Percentiles rank a stretch among this genome's conserved stretches.
phyloP scores from a whole-genome alignment of 2,888 invertebrate species.

The Lumbricus terrestris region DNA sequence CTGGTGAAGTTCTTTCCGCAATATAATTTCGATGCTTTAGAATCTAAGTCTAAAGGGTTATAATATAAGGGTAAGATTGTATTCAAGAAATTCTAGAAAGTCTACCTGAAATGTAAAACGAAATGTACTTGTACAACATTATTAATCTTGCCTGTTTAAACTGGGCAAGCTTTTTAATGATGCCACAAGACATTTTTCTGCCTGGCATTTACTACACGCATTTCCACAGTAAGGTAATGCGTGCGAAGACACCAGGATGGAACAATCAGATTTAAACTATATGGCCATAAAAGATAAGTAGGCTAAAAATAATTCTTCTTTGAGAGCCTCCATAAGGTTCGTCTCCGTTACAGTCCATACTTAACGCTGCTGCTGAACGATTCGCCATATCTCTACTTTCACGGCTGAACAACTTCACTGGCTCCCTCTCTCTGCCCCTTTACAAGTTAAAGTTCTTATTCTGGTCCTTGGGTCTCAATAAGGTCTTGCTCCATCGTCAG shows the following conservation, averaged over 20 bases:
- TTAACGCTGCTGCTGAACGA: too few relatives aligned
- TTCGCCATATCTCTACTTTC: too few relatives aligned
- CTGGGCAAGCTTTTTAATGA: neutral
- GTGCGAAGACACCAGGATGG: slow-evolving; percentile 11
- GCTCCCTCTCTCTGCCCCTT: too few relatives aligned
- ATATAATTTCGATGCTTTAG: too few relatives aligned
- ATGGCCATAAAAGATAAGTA: too few relatives aligned
- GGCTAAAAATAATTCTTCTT: too few relatives aligned
- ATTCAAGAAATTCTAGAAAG: neutral
- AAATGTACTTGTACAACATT: neutral
- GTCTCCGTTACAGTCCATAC: too few relatives aligned
- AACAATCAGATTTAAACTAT: neutral
- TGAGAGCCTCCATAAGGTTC: too few relatives aligned
- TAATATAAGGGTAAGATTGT: neutral
- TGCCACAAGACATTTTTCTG: neutral
- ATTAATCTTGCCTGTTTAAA: neutral
- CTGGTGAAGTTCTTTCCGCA: neutral
- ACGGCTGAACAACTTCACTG: too few relatives aligned
- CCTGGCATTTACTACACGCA: slow-evolving; percentile 15
- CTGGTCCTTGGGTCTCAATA: too few relatives aligned
- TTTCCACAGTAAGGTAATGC: neutral
- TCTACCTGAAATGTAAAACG: neutral
- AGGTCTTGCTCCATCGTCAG: too few relatives aligned
- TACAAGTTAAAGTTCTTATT: too few relatives aligned
- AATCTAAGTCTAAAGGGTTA: neutral